A percentile compares a stretch with the other conserved stretches of the same genome.
phyloP scores from a whole-genome alignment of 1,140 invertebrate species.

The Apis dorsata region DNA sequence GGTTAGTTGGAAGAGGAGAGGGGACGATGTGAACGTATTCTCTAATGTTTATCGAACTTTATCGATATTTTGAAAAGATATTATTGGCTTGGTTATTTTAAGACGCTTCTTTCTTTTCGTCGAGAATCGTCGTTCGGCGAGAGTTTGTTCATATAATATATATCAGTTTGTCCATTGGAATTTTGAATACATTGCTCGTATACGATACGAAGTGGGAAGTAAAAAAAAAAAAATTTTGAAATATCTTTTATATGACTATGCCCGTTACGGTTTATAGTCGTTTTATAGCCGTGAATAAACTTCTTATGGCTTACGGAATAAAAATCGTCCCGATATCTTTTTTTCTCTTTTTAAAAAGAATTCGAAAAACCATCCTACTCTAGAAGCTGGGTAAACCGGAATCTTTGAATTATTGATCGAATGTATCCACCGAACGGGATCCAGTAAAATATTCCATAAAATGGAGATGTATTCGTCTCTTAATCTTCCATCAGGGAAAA shows the following conservation, averaged over 20 bases:
- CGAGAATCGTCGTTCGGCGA: too few relatives aligned
- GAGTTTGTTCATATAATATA: too few relatives aligned
- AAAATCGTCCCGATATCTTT: not conserved
- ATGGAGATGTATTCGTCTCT: conserved; percentile 36
- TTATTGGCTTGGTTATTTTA: too few relatives aligned
- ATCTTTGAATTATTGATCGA: conserved; percentile 44
- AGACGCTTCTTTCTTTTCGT: too few relatives aligned
- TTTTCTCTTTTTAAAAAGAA: conserved; percentile 7
- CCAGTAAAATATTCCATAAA: conserved; percentile 43
- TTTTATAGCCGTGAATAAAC: conserved; percentile 38
- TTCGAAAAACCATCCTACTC: conserved; percentile 30
- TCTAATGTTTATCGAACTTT: too few relatives aligned
- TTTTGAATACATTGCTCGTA: not conserved
- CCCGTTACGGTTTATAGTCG: conserved; percentile 17
- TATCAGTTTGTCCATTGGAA: not conserved
- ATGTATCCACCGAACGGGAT: conserved; percentile 17
- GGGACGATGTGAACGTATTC: too few relatives aligned
- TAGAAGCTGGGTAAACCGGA: not conserved
- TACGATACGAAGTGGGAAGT: not conserved
- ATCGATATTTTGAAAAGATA: too few relatives aligned
- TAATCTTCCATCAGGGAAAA: conserved; percentile 26
- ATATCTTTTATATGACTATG: not conserved
- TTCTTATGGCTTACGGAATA: conserved; percentile 22
- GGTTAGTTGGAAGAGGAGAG: too few relatives aligned
- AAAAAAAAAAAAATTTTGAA: conserved; percentile 2